A percentile compares a stretch with the other conserved stretches of the same genome.
Evolutionary conservation across 2,113 vertebrate species (phyloP).

Genomic region (Bombycilla garrulus): DNA sequence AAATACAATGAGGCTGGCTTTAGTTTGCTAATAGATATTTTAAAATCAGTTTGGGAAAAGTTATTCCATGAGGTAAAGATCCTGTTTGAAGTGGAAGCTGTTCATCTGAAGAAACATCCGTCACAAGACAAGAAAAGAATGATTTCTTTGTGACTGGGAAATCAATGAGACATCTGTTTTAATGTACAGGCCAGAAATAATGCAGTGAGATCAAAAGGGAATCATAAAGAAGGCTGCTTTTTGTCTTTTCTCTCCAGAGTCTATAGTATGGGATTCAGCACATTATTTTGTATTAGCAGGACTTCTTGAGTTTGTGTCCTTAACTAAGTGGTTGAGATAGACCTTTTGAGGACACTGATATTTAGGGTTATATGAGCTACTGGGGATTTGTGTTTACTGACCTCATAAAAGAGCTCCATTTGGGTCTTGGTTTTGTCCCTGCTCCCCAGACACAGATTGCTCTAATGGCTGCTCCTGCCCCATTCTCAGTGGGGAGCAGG

Average conservation of each 20-base stretch:
- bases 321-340: not conserved
- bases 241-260: not conserved
- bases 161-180: constrained; percentile 67
- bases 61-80: constrained; percentile 46
- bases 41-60: constrained; percentile 17
- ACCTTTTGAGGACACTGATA: not conserved
- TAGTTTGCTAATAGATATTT: constrained; percentile 23
- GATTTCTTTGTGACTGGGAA: constrained; percentile 59
- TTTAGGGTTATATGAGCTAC: not conserved
- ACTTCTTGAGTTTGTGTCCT: not conserved
- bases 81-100: constrained; percentile 5
- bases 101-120: constrained; percentile 42
- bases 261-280: not conserved
- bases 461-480: not conserved
- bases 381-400: not conserved
- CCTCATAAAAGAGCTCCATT: not conserved
- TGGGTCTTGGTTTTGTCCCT: not conserved
- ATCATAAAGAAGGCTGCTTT: constrained; percentile 6
- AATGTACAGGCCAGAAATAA: constrained; percentile 49
- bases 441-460: not conserved
- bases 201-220: constrained; percentile 35
- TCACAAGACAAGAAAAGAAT: constrained; percentile 56
- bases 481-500: accelerated
- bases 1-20: not conserved
- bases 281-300: not conserved